Evolutionary conservation across 1,140 invertebrate species (phyloP).

Genomic region (Drosophila takahashii): DNA sequence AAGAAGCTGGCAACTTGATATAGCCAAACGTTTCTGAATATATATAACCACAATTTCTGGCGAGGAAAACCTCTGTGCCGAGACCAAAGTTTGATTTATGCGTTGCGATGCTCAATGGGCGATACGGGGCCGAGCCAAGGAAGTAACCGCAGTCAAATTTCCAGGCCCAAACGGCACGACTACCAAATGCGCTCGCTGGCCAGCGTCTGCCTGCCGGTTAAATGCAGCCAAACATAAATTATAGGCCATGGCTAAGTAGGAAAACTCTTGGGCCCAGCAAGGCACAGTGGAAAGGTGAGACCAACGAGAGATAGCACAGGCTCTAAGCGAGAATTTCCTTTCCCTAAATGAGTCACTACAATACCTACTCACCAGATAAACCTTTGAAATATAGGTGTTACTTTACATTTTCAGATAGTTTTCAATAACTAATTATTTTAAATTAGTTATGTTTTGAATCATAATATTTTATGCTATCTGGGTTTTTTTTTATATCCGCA

Average conservation of each 20-base stretch:
- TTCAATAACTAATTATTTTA: too few relatives aligned
- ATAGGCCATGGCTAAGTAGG: slow-evolving; percentile 70
- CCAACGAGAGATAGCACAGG: neutral
- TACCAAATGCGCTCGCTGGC: slow-evolving; percentile 52
- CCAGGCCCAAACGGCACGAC: slow-evolving; percentile 67
- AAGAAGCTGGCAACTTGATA: slow-evolving; percentile 72
- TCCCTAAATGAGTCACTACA: neutral
- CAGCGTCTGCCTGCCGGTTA: slow-evolving; percentile 56
- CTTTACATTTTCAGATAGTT: too few relatives aligned
- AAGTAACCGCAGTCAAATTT: slow-evolving; percentile 48
- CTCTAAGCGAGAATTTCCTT: neutral
- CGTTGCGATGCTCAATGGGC: slow-evolving; percentile 75
- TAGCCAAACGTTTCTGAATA: slow-evolving; percentile 50
- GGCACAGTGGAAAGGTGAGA: slow-evolving; percentile 42
- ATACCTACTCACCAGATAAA: too few relatives aligned
- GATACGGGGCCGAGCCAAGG: slow-evolving; percentile 55
- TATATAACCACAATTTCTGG: slow-evolving; percentile 29
- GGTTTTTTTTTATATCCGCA: too few relatives aligned
- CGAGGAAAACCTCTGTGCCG: slow-evolving; percentile 51
- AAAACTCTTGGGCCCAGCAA: slow-evolving; percentile 32
- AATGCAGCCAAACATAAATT: slow-evolving; percentile 77
- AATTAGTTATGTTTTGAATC: too few relatives aligned
- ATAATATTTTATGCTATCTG: too few relatives aligned
- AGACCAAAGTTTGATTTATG: slow-evolving; percentile 79
- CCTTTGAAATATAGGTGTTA: too few relatives aligned